phyloP scores from a whole-genome alignment of 2,797 vertebrate genomes.

The Sebastiscus albofasciatus region DNA sequence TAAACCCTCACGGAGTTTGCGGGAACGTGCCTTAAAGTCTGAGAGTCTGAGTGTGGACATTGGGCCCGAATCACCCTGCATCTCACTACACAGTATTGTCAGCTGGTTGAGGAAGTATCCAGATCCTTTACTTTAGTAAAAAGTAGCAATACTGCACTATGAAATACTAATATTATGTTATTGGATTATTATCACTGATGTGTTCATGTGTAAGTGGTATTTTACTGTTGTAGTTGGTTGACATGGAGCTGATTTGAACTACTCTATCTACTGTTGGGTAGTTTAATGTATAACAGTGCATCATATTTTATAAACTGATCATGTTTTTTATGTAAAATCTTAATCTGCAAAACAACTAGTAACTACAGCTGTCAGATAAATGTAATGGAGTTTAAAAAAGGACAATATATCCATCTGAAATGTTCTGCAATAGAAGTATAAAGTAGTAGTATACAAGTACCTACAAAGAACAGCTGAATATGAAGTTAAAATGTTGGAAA shows the following conservation, averaged over 20 bases:
- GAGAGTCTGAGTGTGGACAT: too few species aligned
- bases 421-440: not conserved
- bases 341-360: not conserved
- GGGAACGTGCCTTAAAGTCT: too few species aligned
- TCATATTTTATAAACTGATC: not conserved
- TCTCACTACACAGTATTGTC: not conserved
- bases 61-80: not conserved
- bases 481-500: not conserved
- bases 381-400: not conserved
- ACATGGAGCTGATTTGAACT: not conserved
- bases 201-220: not conserved
- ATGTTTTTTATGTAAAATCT: not conserved
- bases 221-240: not conserved
- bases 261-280: not conserved
- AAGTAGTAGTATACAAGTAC: not conserved
- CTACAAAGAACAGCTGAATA: not conserved
- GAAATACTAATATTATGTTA: too few species aligned
- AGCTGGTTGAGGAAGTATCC: not conserved
- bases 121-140: not conserved
- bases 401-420: not conserved
- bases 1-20: too few species aligned
- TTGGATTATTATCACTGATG: not conserved
- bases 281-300: not conserved
- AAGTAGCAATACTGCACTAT: not conserved
- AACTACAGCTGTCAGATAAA: not conserved